Base-by-base conservation (phyloP, 35 echinoderm and acorn worm species). In the Heliocidaris erythrogramma region DNA sequence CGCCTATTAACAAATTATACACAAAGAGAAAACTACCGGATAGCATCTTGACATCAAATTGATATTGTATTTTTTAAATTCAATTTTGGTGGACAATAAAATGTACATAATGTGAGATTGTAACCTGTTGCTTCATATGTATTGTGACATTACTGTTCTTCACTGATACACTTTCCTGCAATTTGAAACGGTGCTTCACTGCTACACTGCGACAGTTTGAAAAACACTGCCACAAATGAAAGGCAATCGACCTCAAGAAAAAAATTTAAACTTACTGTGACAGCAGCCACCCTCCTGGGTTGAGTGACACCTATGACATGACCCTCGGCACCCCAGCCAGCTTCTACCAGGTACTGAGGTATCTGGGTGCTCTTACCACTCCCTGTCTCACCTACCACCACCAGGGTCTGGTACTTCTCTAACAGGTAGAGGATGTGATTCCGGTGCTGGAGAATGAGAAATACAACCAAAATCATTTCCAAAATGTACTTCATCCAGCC, bases 361-460 rank as follows among this genome's bases (percentile, higher is more conserved):
- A 99, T 93, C 97, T 99, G 98, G 21, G 98, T 99, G 88, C 97
- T 99, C 49, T 99, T 99, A 2, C 98, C 98, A 61, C 97, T 96
- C 52, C 98, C 98, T 16, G 98, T 99, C 93, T 99, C 98, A 61
- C 98, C 98, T 8, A 99, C 98, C 4, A 99, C 95, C 31, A 99
- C 98, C 29, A 99, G 85, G 0, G 98, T 97, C 91, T 97, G 94
- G 92, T 97, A 96, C 69, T 95, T 99, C 95, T 97, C 98, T 18
- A 99, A 85, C 17, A 99, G 98, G 65, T 99, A 99, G 24, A 99
- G 86, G 69, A 99, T 99, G 91, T 99, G 98, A 49, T 99, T 99
- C 9, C 98, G 59, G 92, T 99, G 97, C 98, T 99, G 93, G 16
- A 92, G 50, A 35, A 21, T 32, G 24, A 35, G 4, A 84, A 2